A percentile compares a stretch with the other conserved stretches of the same genome.
These are phyloP conservation scores for Pheosia tremula DNA, from an alignment of 2,888 invertebrate genomes.

Conservation along the genomic window DNA sequence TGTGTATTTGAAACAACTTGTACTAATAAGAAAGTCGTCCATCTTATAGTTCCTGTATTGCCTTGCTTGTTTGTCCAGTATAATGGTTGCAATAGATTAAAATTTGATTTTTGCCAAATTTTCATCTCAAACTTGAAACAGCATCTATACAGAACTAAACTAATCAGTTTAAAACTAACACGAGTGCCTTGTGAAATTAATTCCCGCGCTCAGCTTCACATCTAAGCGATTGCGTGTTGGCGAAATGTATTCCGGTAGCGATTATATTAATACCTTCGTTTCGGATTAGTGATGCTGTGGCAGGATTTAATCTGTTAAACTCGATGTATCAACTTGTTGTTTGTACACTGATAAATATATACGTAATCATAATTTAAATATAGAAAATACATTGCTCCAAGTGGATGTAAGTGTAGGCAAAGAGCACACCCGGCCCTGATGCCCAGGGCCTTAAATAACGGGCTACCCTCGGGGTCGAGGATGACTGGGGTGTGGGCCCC, in stretches of 20 bases:
- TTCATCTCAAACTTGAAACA: background rate
- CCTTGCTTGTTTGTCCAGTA: no score
- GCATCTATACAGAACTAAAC: background rate
- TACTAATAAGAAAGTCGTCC: no score
- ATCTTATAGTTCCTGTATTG: no score
- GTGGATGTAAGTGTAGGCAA: no score
- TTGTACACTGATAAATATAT: background rate
- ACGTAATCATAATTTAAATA: no score
- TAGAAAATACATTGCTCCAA: no score
- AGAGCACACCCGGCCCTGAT: no score
- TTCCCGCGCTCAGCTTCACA: conserved; percentile 16
- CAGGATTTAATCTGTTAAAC: conserved; percentile 10
- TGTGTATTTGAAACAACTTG: no score
- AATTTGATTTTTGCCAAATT: background rate
- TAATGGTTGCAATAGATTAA: no score
- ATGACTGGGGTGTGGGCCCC: no score
- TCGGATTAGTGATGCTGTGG: conserved; percentile 30
- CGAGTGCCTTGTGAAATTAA: conserved; percentile 18
- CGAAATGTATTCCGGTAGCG: conserved; percentile 19
- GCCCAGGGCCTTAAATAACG: no score
- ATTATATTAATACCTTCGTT: conserved; percentile 41
- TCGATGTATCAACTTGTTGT: background rate
- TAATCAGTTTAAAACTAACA: conserved; percentile 1
- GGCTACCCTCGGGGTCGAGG: no score
- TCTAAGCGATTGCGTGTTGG: conserved; percentile 27